A percentile compares a stretch with the other conserved stretches of the same genome.
Evolutionary conservation across 2,797 vertebrate genomes (phyloP).

Genomic region (Pangasius larnaudii): DNA sequence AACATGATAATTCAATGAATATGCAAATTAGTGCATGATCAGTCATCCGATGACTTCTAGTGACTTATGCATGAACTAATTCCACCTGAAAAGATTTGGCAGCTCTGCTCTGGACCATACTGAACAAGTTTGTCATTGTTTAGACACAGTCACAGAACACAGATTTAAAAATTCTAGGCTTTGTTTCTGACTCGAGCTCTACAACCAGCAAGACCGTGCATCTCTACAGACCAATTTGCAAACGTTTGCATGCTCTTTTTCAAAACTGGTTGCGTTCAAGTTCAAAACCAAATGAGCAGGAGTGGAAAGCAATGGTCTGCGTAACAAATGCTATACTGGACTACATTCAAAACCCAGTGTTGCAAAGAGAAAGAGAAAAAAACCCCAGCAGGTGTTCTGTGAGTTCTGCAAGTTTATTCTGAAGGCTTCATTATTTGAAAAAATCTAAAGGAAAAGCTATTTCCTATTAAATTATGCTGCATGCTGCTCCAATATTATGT

Average conservation of each 20-base stretch:
- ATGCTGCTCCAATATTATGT: background rate
- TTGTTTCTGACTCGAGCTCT: background rate
- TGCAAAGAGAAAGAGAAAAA: background rate
- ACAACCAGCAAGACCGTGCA: background rate
- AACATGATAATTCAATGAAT: background rate
- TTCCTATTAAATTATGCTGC: background rate
- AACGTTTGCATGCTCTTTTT: slow-evolving; percentile 18
- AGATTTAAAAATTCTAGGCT: background rate
- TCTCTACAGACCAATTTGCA: slow-evolving; percentile 17
- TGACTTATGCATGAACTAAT: background rate
- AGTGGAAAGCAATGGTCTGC: slow-evolving; percentile 19
- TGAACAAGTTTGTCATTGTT: background rate
- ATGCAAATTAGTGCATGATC: background rate
- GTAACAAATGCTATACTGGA: background rate
- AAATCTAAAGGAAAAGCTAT: background rate
- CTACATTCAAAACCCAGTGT: slow-evolving; percentile 13
- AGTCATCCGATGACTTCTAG: background rate
- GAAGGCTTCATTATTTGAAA: background rate
- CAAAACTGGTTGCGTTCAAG: slow-evolving; percentile 18
- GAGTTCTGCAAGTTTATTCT: background rate
- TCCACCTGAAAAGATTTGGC: background rate
- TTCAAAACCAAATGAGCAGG: slow-evolving; percentile 26
- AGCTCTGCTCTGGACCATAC: background rate
- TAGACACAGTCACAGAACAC: background rate
- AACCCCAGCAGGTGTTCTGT: background rate